phyloP scores from a whole-genome alignment of 2,888 invertebrate species.

The Pristionchus entomophagus region DNA sequence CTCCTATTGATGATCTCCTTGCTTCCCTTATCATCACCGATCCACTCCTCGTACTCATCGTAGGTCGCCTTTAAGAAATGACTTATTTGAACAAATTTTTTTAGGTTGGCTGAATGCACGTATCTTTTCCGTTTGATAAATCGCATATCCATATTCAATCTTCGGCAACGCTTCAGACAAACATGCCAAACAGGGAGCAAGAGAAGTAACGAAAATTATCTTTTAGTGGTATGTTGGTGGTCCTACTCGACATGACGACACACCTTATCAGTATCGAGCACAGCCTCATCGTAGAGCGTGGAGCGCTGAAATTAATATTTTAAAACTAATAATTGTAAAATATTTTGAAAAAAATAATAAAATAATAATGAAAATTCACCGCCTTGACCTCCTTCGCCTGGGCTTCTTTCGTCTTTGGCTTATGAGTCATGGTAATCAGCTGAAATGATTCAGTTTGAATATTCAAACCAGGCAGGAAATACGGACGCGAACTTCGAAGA shows the following conservation, averaged over 20 bases:
- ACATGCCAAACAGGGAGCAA: no score
- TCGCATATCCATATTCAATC: no score
- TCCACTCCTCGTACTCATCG: conserved; percentile 43
- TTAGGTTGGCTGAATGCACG: no score
- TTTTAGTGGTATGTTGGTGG: no score
- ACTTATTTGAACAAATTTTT: not conserved
- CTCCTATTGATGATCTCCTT: conserved; percentile 34
- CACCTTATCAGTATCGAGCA: conserved; percentile 34
- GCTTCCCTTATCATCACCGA: conserved; percentile 4
- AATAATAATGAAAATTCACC: not conserved
- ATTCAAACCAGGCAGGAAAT: no score
- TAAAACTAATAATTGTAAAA: not conserved
- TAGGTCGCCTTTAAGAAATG: conserved; percentile 9
- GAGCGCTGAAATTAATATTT: not conserved
- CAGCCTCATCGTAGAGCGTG: conserved; percentile 24
- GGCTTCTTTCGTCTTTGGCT: not conserved
- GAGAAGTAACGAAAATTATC: no score
- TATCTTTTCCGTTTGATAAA: no score
- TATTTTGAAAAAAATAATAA: not conserved
- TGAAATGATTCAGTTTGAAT: not conserved
- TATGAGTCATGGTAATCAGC: not conserved
- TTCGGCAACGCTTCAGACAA: no score
- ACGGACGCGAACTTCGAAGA: no score
- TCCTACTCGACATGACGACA: no score
- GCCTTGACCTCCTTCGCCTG: not conserved